Evolutionary conservation across 2,888 invertebrate species (phyloP).

Genomic region (Caenorhabditis zanzibari): DNA sequence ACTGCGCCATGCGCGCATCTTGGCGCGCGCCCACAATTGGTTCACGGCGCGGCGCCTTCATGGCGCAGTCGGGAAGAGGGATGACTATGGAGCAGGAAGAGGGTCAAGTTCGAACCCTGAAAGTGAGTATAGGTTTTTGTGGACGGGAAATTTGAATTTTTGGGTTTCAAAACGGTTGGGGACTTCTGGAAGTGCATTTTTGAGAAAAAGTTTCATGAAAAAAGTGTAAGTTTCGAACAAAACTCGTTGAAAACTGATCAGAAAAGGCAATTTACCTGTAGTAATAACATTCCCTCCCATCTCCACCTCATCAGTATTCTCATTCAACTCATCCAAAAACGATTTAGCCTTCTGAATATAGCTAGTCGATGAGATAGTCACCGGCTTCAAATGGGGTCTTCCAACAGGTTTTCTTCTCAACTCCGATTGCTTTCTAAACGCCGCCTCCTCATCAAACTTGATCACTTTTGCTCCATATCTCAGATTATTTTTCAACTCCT

Average conservation of each 20-base stretch:
- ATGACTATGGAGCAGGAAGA: background rate
- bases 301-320: slow-evolving; percentile 43
- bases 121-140: background rate
- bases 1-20: background rate
- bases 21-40: background rate
- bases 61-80: background rate
- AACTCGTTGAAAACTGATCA: background rate
- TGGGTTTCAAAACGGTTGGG: background rate
- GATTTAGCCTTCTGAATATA: slow-evolving; percentile 71
- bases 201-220: no score
- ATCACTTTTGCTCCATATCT: slow-evolving; percentile 64
- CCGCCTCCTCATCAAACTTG: slow-evolving; percentile 65
- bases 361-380: slow-evolving; percentile 65
- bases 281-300: slow-evolving; percentile 15
- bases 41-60: background rate
- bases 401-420: slow-evolving; percentile 64
- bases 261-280: slow-evolving; percentile 18
- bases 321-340: slow-evolving; percentile 71
- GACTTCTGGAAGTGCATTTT: background rate
- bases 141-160: background rate
- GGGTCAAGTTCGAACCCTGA: background rate
- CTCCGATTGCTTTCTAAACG: slow-evolving; percentile 59
- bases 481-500: slow-evolving; percentile 50
- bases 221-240: no score
- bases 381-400: slow-evolving; percentile 48